A percentile compares a stretch with the other conserved stretches of the same genome.
Conservation (phyloP, 1,140 invertebrate species). For the Pogonomyrmex barbatus region DNA sequence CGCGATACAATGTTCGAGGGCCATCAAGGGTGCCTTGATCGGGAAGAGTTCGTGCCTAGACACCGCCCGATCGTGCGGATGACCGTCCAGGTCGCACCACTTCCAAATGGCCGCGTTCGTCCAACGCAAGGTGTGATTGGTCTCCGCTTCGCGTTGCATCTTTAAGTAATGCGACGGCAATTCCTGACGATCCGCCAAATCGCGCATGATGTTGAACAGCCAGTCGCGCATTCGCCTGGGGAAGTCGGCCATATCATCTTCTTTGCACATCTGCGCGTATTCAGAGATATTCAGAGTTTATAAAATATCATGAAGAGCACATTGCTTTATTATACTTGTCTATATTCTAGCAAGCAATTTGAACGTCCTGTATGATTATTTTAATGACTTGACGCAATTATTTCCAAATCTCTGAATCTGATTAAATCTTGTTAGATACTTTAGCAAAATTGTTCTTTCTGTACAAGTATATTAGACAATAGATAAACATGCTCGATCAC, state of each 20-base stretch:
- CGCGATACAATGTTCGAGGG: slow-evolving; percentile 97
- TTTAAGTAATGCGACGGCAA: slow-evolving; percentile 93
- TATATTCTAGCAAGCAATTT: too few relatives aligned
- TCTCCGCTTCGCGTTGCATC: slow-evolving; percentile 96
- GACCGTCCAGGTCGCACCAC: slow-evolving; percentile 97
- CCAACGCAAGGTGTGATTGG: slow-evolving; percentile 93
- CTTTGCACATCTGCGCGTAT: slow-evolving; percentile 89
- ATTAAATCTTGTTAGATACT: too few relatives aligned
- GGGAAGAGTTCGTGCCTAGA: slow-evolving; percentile 98
- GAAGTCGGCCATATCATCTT: slow-evolving; percentile 95
- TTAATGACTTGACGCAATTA: not conserved
- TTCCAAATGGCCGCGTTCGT: slow-evolving; percentile 98
- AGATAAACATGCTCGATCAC: not conserved
- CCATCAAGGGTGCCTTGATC: slow-evolving; percentile 95
- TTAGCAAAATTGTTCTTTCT: not conserved
- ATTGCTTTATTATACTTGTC: not conserved
- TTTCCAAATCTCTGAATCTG: not conserved
- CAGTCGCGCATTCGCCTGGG: slow-evolving; percentile 97
- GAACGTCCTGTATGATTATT: too few relatives aligned
- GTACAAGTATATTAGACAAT: not conserved
- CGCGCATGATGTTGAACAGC: slow-evolving; percentile 98
- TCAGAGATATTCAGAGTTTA: not conserved
- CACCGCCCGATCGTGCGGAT: slow-evolving; percentile 94
- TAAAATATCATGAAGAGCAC: not conserved
- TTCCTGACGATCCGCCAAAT: slow-evolving; percentile 95